Conservation (phyloP, 1,140 invertebrate species). For the Sycobia sp. region DNA sequence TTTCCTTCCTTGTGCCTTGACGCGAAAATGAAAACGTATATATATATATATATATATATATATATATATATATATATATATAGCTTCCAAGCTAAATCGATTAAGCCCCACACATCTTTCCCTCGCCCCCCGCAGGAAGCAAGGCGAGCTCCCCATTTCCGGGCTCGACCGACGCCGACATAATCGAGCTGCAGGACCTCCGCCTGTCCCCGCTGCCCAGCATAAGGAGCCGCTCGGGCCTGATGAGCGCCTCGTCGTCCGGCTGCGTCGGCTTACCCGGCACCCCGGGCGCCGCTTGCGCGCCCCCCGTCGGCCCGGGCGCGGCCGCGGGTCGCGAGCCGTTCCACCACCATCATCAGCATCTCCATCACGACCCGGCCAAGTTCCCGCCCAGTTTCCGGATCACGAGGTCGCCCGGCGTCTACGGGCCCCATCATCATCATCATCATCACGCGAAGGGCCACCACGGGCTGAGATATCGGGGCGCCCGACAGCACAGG, state of each 20-base stretch:
- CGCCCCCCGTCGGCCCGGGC: no score
- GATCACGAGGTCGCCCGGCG: conserved; percentile 66
- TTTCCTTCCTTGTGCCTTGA: no score
- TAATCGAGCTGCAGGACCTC: conserved; percentile 80
- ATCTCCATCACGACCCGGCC: conserved; percentile 63
- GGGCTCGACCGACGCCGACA: conserved; percentile 56
- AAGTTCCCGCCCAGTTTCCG: conserved; percentile 82
- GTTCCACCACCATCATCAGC: no score
- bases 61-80: no score
- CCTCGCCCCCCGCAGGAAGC: no score
- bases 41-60: no score
- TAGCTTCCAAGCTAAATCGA: no score
- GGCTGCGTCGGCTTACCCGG: not conserved
- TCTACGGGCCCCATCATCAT: conserved; percentile 60
- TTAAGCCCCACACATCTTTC: no score
- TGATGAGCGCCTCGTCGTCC: conserved; percentile 35
- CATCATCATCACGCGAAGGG: conserved; percentile 50
- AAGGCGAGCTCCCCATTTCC: conserved; percentile 55
- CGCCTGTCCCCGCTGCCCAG: conserved; percentile 83
- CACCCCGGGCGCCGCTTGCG: conserved; percentile 40
- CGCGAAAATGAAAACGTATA: no score
- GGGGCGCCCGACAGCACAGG: conserved; percentile 60
- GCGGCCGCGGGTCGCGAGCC: conserved; percentile 18
- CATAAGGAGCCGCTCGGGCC: conserved; percentile 65
- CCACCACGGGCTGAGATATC: conserved; percentile 65